Conservation (phyloP, 2,113 vertebrate species). For the Nothobranchius furzeri region DNA sequence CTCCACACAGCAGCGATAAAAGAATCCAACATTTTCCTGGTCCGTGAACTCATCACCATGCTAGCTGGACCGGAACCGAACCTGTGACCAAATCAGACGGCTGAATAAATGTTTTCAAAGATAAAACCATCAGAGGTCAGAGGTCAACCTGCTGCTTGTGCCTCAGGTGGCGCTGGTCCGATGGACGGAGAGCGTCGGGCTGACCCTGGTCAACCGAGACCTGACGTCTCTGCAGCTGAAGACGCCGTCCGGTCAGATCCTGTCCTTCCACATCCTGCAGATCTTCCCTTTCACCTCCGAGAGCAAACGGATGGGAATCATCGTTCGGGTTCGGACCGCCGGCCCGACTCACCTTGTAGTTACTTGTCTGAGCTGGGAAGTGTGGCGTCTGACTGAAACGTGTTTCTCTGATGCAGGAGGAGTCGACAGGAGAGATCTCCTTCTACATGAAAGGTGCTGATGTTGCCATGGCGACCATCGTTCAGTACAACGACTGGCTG, state of each 20-base stretch:
- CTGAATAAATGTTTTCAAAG: no score
- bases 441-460: slow-evolving; percentile 99
- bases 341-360: no score
- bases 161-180: slow-evolving; percentile 90
- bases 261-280: slow-evolving; percentile 90
- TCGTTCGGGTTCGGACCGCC: slow-evolving; percentile 83
- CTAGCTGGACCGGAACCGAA: no score
- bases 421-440: slow-evolving; percentile 91
- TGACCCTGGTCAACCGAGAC: slow-evolving; percentile 94
- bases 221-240: slow-evolving; percentile 92
- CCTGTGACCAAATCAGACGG: no score
- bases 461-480: slow-evolving; percentile 93
- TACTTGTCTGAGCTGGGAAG: no score
- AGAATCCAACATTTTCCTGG: no score
- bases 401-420: slow-evolving; percentile 80
- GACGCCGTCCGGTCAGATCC: slow-evolving; percentile 90
- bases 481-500: slow-evolving; percentile 98
- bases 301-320: slow-evolving; percentile 98
- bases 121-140: neutral
- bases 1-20: no score
- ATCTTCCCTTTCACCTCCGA: slow-evolving; percentile 88
- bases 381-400: neutral
- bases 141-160: neutral
- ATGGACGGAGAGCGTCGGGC: slow-evolving; percentile 95
- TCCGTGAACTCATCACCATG: no score